Base-by-base conservation (phyloP, 2,113 vertebrate genomes). In the Psilopsiagon aymara region DNA sequence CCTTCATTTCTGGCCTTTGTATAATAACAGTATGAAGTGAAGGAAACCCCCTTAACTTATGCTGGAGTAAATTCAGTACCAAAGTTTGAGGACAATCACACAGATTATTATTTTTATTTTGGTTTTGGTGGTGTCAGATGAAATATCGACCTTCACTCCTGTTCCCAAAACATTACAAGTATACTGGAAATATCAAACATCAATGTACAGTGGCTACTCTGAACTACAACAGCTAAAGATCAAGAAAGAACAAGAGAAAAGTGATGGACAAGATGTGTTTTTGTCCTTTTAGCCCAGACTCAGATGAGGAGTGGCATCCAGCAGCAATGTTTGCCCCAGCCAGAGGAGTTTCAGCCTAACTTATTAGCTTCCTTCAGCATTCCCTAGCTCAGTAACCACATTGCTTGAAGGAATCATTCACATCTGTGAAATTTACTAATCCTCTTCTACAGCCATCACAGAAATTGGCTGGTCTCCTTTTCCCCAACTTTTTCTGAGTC, bases 381-480 rank as follows among this genome's bases (percentile, higher is more conserved):
- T 84, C 75, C 63, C 39, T 76, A 82, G 67, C 71, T 96, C 67
- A 57, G 43, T 53, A 83, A 76, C 18, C 1, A 2, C 49, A 70
- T 10, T 85, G 94, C 95, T 94, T 75, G 86, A 88, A 96, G 95
- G 93, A 94, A 84, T 92, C 92, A 64, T 60, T 92, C 86, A 75
- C 71, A 85, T 96, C 86, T 89, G 47, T 75, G 31, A 88, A 68
- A 93, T 76, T 91, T 46, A 71, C 44, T 89, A 94, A 96, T 94
- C 90, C 67, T 82, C 35, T 78, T 53, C 85, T 88, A 80, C 70
- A 91, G 83, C 69, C 67, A 86, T 76, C 92, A 88, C 49, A 85
- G 88, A 85, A 93, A 93, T 74, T 80, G 95, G 88, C 80, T 82
- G 10, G 52, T 92, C 19, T 90, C 33, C 62, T 62, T 92, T 71